Evolutionary conservation across 2,113 vertebrate species (phyloP).

Genomic region (Mola mola): DNA sequence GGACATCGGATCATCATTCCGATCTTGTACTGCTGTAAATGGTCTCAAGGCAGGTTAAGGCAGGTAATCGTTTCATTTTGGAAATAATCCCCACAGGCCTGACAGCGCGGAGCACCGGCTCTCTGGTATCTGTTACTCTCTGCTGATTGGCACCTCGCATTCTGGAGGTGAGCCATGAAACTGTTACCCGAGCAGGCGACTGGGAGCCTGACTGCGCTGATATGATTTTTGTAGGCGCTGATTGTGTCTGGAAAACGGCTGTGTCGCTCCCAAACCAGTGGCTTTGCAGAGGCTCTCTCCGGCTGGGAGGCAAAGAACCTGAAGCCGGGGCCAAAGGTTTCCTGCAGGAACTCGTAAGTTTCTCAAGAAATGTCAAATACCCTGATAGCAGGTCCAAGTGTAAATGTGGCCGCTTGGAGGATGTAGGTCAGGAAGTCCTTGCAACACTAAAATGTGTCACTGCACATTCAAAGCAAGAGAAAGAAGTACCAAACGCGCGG

Average conservation of each 20-base stretch:
- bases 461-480: slow-evolving; percentile 8
- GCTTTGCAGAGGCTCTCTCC: slow-evolving; percentile 41
- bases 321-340: slow-evolving; percentile 4
- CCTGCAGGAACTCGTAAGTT: slow-evolving; percentile 4
- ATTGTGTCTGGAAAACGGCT: slow-evolving; percentile 76
- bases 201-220: slow-evolving; percentile 61
- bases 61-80: slow-evolving; percentile 43
- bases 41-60: slow-evolving; percentile 23
- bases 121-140: slow-evolving; percentile 63
- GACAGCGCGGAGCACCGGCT: slow-evolving; percentile 43
- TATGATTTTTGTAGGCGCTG: slow-evolving; percentile 77
- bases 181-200: slow-evolving; percentile 65
- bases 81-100: slow-evolving; percentile 42
- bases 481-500: slow-evolving; percentile 13
- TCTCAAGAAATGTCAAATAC: slow-evolving; percentile 29
- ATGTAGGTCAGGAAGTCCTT: slow-evolving; percentile 49
- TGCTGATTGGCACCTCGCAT: slow-evolving; percentile 69
- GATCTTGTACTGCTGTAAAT: slow-evolving; percentile 8
- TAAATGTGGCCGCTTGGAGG: slow-evolving; percentile 23
- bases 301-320: not conserved
- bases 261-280: slow-evolving; percentile 61
- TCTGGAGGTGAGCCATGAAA: slow-evolving; percentile 71
- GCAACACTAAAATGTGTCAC: slow-evolving; percentile 1
- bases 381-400: slow-evolving; percentile 7
- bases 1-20: not conserved